These are phyloP conservation scores for Choristoneura fumiferana DNA, from an alignment of 1,140 invertebrate species.

Conservation along the genomic window DNA sequence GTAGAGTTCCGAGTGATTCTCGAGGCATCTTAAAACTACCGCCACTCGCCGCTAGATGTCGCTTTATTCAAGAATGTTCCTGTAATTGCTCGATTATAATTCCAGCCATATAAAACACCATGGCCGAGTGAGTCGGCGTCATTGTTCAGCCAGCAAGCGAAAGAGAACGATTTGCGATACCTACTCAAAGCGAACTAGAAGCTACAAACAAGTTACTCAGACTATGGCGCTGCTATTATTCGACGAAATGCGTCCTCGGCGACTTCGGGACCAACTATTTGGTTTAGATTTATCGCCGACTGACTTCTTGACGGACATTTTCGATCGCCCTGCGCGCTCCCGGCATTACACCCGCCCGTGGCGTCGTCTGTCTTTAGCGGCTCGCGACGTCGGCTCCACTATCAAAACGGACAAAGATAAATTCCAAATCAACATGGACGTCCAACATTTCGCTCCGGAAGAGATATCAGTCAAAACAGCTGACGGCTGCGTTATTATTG, in stretches of 20 bases:
- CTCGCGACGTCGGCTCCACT: conserved; percentile 51
- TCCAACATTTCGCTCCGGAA: conserved; percentile 90
- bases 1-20: background rate
- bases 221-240: conserved; percentile 60
- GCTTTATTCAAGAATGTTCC: conserved; percentile 2
- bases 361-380: conserved; percentile 44
- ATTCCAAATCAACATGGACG: conserved; percentile 87
- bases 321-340: conserved; percentile 44
- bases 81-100: conserved; percentile 26
- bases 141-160: conserved; percentile 33
- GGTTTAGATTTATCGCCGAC: conserved; percentile 48
- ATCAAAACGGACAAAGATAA: conserved; percentile 63
- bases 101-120: conserved; percentile 25
- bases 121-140: background rate
- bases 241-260: conserved; percentile 51
- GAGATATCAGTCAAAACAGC: conserved; percentile 90
- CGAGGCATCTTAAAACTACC: conserved; percentile 28
- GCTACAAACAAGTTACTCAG: conserved; percentile 15
- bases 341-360: conserved; percentile 50
- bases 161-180: conserved; percentile 17
- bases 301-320: conserved; percentile 51
- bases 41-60: conserved; percentile 33
- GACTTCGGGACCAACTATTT: conserved; percentile 48
- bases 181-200: conserved; percentile 17
- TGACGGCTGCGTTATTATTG: conserved; percentile 83